Base-by-base conservation (phyloP, 2,797 vertebrate genomes). In the Peromyscus attwateri region DNA sequence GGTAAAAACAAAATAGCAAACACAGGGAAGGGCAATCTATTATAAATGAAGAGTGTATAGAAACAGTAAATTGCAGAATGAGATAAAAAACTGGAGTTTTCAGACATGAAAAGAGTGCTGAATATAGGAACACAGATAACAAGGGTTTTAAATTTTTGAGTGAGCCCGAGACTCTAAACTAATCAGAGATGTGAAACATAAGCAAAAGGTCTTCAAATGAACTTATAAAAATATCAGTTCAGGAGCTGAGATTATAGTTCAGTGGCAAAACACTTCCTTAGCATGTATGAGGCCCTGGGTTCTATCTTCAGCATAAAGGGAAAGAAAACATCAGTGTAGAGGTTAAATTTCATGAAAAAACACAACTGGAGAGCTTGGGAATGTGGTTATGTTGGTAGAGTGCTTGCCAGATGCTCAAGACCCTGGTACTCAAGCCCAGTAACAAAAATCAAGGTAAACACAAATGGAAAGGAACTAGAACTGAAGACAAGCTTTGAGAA, bases 161-260 rank as follows among this genome's bases (percentile, higher is more conserved):
- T 25, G 75, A 92, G 80, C 10, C 79, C 70, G 64, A 90, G 66
- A 89, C 14, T 97, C 55, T 89, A 60, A 94, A 89, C 49, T 95
- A 34, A 85, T 29, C 17, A 95, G 17, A 83, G 49, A 89, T 87
- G 14, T 71, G 57, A 93, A 94, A 79, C 73, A 52, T 62, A 89
- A 94, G n/a, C n/a, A 85, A 81, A 87, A 91, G 66, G 6, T 73
- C 73, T 96, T 85, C 29, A 95, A 92, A 82, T 79, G 13, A n/a
- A 60, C 71, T 55, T 82, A 73, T 79, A 6, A 84, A 94, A 89
- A 96, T 84, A 62, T 43, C 71, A 73, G 12, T 31, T 62, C 31
- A 62, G 55, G 31, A 23, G 5, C 34, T 31, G 31, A 25, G 40
- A 3, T 1, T 49, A 57, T n/a, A 62, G 49, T 1, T 71, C 62